Conservation (phyloP, 2,113 vertebrate genomes). For the Picathartes gymnocephalus region DNA sequence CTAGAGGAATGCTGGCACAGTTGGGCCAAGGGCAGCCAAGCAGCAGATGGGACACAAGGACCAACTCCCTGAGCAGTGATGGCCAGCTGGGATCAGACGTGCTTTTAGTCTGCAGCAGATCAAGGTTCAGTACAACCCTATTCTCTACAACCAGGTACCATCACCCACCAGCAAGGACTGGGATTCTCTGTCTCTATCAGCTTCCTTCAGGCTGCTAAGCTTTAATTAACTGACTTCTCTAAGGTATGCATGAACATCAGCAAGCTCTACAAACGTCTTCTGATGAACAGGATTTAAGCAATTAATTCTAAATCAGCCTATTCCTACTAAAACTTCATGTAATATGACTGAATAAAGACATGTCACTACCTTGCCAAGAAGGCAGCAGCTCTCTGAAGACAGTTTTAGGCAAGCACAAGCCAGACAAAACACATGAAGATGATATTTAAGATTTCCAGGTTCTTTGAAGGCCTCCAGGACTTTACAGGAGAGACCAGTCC, state of each 20-base stretch:
- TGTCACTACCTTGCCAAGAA: not conserved
- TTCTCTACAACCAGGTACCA: not conserved
- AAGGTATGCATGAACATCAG: not conserved
- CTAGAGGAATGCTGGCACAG: not conserved
- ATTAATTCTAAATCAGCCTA: not conserved
- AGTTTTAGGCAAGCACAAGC: not conserved
- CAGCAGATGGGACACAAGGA: not conserved
- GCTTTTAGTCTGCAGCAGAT: not conserved
- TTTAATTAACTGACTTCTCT: not conserved
- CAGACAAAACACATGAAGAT: not conserved
- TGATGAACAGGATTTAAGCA: not conserved
- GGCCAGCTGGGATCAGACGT: fast-evolving
- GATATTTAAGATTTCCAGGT: not conserved
- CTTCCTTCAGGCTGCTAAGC: not conserved
- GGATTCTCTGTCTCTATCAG: not conserved
- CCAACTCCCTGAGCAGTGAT: not conserved
- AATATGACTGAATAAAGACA: not conserved
- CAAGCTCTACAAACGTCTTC: not conserved
- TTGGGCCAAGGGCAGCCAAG: not conserved
- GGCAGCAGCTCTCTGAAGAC: not conserved
- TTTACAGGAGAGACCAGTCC: not conserved
- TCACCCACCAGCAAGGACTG: fast-evolving
- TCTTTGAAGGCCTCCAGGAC: not conserved
- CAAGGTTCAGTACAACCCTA: too few relatives aligned
- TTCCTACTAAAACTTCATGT: not conserved